phyloP scores from a whole-genome alignment of 1,140 invertebrate genomes.

The Anagrus nilaparvatae region DNA sequence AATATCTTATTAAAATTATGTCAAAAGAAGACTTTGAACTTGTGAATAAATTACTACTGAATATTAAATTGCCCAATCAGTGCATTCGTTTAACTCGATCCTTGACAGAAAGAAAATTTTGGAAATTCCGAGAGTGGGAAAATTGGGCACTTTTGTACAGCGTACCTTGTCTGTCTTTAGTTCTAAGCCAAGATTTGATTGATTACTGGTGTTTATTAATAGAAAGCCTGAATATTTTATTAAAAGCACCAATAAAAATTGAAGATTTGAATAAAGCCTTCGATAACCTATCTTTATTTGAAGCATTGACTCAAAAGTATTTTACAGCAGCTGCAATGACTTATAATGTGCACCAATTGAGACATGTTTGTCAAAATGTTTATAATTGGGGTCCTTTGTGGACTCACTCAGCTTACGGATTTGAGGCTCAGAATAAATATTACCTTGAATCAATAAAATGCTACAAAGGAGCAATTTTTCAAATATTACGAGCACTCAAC shows the following conservation, averaged over 20 bases:
- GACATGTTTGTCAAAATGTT: constrained; percentile 1
- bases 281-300: background rate
- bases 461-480: background rate
- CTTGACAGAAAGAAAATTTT: background rate
- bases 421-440: constrained; percentile 4
- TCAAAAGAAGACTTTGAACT: too few relatives aligned
- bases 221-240: constrained; percentile 2
- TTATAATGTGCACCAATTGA: constrained; percentile 2
- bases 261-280: constrained; percentile 1
- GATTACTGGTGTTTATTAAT: constrained; percentile 2
- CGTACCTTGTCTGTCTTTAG: background rate
- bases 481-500: constrained; percentile 1
- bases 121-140: constrained; percentile 6
- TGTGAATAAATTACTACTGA: background rate
- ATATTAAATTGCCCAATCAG: background rate
- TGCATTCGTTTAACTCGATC: background rate
- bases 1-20: background rate
- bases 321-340: constrained; percentile 1
- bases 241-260: background rate
- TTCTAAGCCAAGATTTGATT: background rate
- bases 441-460: background rate
- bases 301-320: background rate
- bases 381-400: background rate
- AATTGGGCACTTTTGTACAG: constrained; percentile 6
- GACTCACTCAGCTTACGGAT: background rate